These are phyloP conservation scores for Trogon melanurus DNA, from an alignment of 2,113 vertebrate species.

Conservation along the genomic window DNA sequence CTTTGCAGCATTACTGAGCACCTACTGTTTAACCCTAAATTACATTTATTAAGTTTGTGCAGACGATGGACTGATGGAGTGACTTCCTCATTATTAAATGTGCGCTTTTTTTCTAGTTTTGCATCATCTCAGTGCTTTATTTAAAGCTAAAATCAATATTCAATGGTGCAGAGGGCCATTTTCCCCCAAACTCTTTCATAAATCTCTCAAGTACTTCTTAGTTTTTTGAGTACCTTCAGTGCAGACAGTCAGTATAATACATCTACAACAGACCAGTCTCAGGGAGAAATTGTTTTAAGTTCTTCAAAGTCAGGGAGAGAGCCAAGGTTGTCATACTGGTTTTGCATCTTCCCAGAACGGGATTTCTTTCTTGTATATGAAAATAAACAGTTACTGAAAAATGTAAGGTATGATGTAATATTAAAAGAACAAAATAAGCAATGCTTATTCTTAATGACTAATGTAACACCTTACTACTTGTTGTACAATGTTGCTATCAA, in stretches of 20 bases:
- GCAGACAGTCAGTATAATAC: background rate
- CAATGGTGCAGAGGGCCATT: background rate
- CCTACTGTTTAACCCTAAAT: slow-evolving; percentile 50
- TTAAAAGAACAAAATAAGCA: background rate
- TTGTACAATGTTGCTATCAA: background rate
- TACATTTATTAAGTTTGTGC: slow-evolving; percentile 60
- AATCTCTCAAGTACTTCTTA: slow-evolving; percentile 18
- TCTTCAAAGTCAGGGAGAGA: background rate
- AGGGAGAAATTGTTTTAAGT: background rate
- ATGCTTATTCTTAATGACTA: background rate
- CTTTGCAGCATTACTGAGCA: slow-evolving; percentile 32
- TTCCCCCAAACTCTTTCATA: background rate
- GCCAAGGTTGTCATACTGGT: background rate
- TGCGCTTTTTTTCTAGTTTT: slow-evolving; percentile 42
- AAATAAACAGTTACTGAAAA: background rate
- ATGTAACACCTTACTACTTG: background rate
- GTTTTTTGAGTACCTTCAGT: slow-evolving; percentile 38
- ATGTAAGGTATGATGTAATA: background rate
- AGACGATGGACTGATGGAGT: slow-evolving; percentile 15
- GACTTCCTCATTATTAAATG: slow-evolving; percentile 49
- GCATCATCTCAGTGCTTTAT: slow-evolving; percentile 42
- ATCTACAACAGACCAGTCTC: background rate
- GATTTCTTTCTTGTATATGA: background rate
- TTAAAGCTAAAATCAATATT: slow-evolving; percentile 60
- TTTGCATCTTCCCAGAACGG: background rate